Percentiles rank a stretch among this genome's conserved stretches.
Conservation (phyloP, 92 coral and sea anemone genomes). For the Porites lobata region DNA sequence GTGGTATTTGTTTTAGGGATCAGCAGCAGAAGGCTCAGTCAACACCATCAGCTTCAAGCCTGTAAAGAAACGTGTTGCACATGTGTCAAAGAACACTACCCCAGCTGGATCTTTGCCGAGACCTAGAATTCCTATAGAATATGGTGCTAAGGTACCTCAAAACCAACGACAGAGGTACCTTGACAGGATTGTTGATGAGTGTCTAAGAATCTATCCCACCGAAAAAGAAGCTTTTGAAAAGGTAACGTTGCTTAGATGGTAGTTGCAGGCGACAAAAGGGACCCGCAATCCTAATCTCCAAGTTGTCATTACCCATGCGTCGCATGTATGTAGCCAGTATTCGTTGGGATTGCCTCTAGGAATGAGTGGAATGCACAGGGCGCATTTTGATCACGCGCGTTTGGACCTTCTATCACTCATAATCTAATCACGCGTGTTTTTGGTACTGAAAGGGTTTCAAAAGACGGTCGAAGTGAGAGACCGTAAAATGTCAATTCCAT, state of each 20-base stretch:
- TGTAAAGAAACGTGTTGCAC: slow-evolving; percentile 86
- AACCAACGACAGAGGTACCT: slow-evolving; percentile 90
- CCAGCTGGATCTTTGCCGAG: slow-evolving; percentile 59
- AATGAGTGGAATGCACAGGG: no score
- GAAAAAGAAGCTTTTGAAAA: slow-evolving; percentile 92
- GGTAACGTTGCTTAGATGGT: slow-evolving; percentile 51
- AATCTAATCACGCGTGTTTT: no score
- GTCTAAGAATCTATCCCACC: slow-evolving; percentile 73
- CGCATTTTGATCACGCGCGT: no score
- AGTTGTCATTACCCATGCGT: no score
- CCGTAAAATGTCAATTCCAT: neutral
- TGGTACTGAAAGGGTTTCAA: no score
- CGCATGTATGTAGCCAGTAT: neutral
- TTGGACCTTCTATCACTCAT: no score
- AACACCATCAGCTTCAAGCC: slow-evolving; percentile 43
- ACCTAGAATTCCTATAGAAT: slow-evolving; percentile 90
- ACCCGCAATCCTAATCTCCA: no score
- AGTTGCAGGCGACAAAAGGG: neutral
- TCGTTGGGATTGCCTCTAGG: neutral
- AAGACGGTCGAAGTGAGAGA: no score
- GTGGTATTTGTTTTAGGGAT: slow-evolving; percentile 28
- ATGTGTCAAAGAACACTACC: slow-evolving; percentile 39
- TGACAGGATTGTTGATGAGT: slow-evolving; percentile 95
- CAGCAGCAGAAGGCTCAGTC: slow-evolving; percentile 28
- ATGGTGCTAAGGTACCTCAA: slow-evolving; percentile 99